Conservation (phyloP, 2,113 vertebrate genomes). For the Petroica traversi region DNA sequence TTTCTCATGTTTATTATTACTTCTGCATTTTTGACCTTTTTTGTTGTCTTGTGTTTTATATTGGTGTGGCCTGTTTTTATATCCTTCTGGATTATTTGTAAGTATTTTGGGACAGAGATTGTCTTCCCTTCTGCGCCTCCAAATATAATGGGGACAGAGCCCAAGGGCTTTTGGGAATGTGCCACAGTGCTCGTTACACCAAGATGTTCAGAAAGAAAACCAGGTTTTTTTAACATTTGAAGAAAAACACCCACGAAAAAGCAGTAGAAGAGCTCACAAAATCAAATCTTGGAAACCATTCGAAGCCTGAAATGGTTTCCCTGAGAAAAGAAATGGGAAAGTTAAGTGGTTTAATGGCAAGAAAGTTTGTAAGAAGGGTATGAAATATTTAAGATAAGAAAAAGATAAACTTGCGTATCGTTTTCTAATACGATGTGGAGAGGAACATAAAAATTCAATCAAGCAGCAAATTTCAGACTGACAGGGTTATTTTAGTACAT, state of each 20-base stretch:
- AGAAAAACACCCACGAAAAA: not conserved
- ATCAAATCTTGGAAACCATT: not conserved
- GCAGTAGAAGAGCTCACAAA: not conserved
- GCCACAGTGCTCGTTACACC: not conserved
- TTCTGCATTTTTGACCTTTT: conserved; percentile 1
- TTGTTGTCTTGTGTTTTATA: not conserved
- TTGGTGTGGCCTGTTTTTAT: not conserved
- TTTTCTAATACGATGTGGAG: not conserved
- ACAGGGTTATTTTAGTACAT: not conserved
- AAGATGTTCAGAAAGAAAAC: not conserved
- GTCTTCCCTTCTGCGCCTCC: not conserved
- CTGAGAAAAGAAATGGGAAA: not conserved
- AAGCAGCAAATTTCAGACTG: not conserved
- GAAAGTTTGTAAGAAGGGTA: not conserved
- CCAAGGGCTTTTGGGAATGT: not conserved
- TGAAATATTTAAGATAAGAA: not conserved
- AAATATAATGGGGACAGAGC: not conserved
- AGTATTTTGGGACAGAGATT: not conserved
- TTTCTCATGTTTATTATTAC: not conserved
- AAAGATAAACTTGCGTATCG: not conserved
- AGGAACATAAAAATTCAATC: not conserved
- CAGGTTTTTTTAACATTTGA: not conserved
- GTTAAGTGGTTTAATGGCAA: not conserved
- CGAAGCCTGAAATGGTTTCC: not conserved
- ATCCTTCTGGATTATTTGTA: not conserved